Evolutionary conservation across 2,888 invertebrate species (phyloP), one percentile per base, ranked within the genome.

Genomic region (Stomorhina lunata): DNA sequence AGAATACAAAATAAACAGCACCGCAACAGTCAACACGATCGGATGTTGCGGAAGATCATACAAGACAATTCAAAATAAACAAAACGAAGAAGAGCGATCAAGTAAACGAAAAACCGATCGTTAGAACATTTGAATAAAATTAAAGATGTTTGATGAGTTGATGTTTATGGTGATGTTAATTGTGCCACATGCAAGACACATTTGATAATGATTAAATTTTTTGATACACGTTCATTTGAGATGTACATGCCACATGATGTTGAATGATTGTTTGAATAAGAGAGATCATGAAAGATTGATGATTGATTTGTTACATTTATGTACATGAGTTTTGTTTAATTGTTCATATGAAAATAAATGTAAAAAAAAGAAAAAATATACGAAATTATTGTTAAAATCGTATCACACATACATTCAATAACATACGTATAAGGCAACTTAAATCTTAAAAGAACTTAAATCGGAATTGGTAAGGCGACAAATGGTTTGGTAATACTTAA

Each of bases 261-360:
- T 66, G 61, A 45, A 68, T 68, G n/a, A n/a, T n/a, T n/a, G 37
- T 55, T 1, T 27, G 37, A 29, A 59, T 32, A 34, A 61, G 15
- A 55, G 43, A 61, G 15, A 55, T 53, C 37, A 29, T 65, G 29
- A 43, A 32, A 59, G 43, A 45, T 50, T 34, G 66, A 71, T 71
- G 75, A 0, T 25, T 20, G 53, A 65, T 63, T 57, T 45, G 32
- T 78, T 25, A 63, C 53, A 61, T 77, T 59, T 53, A 63, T 53
- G 53, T 55, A 32, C 61, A 78, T 73, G 72, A 79, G 32, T 50
- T 69, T 65, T 73, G 65, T 57, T 63, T 17, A 2, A 73, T 40
- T 71, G 61, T 80, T 61, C 71, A 69, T 72, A 72, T 73, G 72
- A 55, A 73, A 77, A 79, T 83, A 80, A 78, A 83, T 50, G 45